Conservation (phyloP, 2,888 invertebrate species). For the Chalcis sispes region DNA sequence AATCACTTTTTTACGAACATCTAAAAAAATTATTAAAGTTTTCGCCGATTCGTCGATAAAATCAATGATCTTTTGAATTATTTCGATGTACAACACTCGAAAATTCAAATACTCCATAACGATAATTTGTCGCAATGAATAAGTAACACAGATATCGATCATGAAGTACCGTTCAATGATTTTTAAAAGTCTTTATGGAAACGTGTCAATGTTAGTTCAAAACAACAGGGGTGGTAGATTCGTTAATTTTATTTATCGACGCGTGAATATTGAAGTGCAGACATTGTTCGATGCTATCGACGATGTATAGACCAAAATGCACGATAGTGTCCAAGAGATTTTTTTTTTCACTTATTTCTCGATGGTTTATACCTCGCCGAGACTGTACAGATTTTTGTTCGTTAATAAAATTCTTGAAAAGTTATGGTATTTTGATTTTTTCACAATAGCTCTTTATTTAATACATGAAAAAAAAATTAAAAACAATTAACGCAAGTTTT, state of each 20-base stretch:
- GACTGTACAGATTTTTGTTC: too few relatives aligned
- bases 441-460: too few relatives aligned
- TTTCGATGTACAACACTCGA: slow-evolving; percentile 87
- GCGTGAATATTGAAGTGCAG: slow-evolving; percentile 62
- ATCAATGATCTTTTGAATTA: too few relatives aligned
- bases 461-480: too few relatives aligned
- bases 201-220: slow-evolving; percentile 69
- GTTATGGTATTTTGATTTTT: too few relatives aligned
- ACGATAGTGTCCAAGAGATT: too few relatives aligned
- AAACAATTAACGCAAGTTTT: too few relatives aligned
- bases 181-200: slow-evolving; percentile 75
- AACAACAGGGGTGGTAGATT: slow-evolving; percentile 65
- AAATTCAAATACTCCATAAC: slow-evolving; percentile 85
- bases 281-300: slow-evolving; percentile 61
- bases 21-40: slow-evolving; percentile 84
- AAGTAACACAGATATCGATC: slow-evolving; percentile 82
- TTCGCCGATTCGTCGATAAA: too few relatives aligned
- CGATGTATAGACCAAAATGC: too few relatives aligned
- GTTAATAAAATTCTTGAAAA: too few relatives aligned
- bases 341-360: too few relatives aligned
- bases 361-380: too few relatives aligned
- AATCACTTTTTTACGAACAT: slow-evolving; percentile 82
- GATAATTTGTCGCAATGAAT: slow-evolving; percentile 83
- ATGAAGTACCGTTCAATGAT: slow-evolving; percentile 78
- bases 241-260: slow-evolving; percentile 23